Evolutionary conservation across 2,797 vertebrate genomes (phyloP).

Genomic region (Poeciliopsis infans): DNA sequence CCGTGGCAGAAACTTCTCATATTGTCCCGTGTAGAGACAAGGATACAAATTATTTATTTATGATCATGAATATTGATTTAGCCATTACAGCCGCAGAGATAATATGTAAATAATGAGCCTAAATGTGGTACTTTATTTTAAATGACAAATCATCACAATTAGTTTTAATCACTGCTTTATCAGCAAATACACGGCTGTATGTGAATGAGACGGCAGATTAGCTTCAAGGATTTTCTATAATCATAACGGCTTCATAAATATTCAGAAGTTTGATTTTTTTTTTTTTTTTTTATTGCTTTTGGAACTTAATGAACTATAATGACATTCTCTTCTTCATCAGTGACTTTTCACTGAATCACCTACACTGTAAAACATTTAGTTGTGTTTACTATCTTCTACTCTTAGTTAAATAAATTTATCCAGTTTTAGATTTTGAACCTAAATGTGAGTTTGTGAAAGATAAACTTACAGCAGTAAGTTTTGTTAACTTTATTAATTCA

Average conservation of each 20-base stretch:
- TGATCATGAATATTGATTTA: constrained; percentile 72
- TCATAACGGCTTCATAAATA: constrained; percentile 72
- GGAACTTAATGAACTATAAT: constrained; percentile 69
- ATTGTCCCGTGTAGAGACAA: constrained; percentile 33
- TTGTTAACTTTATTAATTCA: too few species aligned
- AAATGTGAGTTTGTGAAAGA: too few species aligned
- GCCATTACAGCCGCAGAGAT: constrained; percentile 52
- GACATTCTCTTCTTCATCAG: constrained; percentile 59
- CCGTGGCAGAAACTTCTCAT: constrained; percentile 39
- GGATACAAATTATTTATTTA: constrained; percentile 61
- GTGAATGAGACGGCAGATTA: constrained; percentile 71
- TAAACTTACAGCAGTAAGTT: too few species aligned
- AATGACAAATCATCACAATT: constrained; percentile 69
- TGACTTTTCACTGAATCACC: constrained; percentile 53
- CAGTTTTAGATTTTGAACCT: too few species aligned
- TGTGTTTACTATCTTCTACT: too few species aligned
- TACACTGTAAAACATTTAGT: neutral
- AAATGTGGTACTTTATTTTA: constrained; percentile 64
- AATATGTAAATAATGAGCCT: constrained; percentile 69
- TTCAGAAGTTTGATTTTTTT: constrained; percentile 61
- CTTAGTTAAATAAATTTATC: too few species aligned
- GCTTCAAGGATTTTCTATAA: constrained; percentile 67
- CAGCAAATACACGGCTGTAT: constrained; percentile 59
- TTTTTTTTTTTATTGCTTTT: constrained; percentile 62
- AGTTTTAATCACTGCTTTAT: constrained; percentile 61